Percentiles rank a stretch among this genome's conserved stretches.
Conservation (phyloP, 2,888 invertebrate genomes). For the Sepiola atlantica region DNA sequence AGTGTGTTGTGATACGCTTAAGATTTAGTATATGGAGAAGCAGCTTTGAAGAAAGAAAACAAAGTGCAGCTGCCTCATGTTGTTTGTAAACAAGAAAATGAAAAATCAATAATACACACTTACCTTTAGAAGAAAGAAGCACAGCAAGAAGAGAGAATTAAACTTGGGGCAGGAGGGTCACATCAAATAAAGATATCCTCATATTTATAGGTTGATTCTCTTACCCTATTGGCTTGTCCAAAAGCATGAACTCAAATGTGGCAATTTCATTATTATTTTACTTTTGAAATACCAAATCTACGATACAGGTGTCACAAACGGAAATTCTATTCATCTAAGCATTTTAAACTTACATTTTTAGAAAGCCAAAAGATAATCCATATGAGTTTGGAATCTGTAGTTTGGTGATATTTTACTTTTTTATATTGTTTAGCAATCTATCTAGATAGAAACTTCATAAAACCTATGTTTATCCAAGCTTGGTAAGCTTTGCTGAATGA, state of each 20-base stretch:
- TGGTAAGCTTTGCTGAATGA: too few relatives aligned
- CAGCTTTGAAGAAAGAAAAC: neutral
- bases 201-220: neutral
- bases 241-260: neutral
- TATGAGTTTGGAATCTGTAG: too few relatives aligned
- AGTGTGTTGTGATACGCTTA: neutral
- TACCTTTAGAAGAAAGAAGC: neutral
- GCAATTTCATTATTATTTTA: too few relatives aligned
- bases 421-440: too few relatives aligned
- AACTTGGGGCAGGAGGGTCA: neutral
- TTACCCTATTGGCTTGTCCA: neutral
- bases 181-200: neutral
- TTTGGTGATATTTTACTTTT: too few relatives aligned
- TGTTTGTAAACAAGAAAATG: slow-evolving; percentile 15
- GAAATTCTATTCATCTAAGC: too few relatives aligned
- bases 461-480: too few relatives aligned
- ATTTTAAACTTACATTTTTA: too few relatives aligned
- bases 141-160: neutral
- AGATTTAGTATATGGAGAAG: neutral
- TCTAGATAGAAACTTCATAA: too few relatives aligned
- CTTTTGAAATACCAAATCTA: too few relatives aligned
- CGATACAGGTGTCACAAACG: too few relatives aligned
- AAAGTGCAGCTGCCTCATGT: neutral
- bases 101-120: neutral
- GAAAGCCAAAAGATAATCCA: too few relatives aligned